Conservation (phyloP, 2,888 invertebrate genomes). For the Drymonia ruficornis region DNA sequence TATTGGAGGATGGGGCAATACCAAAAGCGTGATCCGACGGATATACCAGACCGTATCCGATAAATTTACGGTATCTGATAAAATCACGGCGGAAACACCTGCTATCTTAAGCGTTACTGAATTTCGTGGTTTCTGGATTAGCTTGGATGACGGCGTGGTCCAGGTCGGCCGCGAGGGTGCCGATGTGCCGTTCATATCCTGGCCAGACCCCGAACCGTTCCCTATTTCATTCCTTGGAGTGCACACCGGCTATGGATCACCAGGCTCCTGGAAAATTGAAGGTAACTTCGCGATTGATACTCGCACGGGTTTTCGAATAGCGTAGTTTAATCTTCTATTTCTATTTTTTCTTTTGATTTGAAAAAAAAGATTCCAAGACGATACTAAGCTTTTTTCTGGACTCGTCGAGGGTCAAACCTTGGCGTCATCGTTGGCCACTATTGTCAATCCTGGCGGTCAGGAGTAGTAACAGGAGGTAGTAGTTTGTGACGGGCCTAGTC, state of each 20-base stretch:
- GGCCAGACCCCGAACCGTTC: not conserved
- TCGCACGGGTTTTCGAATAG: no score
- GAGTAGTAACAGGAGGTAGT: no score
- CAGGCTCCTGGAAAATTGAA: not conserved
- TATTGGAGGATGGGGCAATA: not conserved
- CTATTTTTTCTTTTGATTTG: no score
- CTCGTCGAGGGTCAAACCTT: no score
- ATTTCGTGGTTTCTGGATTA: not conserved
- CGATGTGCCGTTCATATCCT: not conserved
- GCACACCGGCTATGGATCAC: not conserved
- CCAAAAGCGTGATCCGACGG: not conserved
- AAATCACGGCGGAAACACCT: not conserved
- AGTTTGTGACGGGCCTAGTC: no score
- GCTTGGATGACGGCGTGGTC: not conserved
- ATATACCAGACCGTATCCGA: not conserved
- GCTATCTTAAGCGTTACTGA: slow-evolving; percentile 4
- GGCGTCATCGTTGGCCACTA: no score
- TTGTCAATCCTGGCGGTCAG: no score
- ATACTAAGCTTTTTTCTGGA: no score
- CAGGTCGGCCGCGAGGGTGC: not conserved
- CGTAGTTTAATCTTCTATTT: no score
- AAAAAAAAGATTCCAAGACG: no score
- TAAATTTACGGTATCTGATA: not conserved
- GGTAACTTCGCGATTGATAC: not conserved
- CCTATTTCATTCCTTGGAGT: not conserved